These are phyloP conservation scores for Drosophila cognata DNA, from an alignment of 2,888 invertebrate species.

Conservation along the genomic window DNA sequence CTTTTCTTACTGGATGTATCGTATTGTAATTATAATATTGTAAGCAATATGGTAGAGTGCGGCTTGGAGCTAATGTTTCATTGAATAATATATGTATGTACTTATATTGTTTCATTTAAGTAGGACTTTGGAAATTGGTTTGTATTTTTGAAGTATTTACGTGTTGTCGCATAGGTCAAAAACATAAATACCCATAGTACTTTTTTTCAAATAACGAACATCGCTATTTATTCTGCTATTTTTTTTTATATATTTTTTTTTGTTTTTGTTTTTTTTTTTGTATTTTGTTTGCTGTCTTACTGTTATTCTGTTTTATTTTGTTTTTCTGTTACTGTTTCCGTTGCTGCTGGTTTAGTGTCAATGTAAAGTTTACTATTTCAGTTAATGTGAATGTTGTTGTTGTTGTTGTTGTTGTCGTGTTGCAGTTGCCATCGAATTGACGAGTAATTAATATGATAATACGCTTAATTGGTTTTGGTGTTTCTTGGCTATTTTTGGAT, in stretches of 20 bases:
- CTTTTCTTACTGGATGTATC: constrained; percentile 20
- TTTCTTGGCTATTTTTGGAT: constrained; percentile 23
- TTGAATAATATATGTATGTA: constrained; percentile 68
- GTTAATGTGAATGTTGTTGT: constrained; percentile 20
- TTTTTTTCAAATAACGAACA: constrained; percentile 21
- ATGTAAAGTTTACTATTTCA: constrained; percentile 9
- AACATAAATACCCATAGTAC: constrained; percentile 38
- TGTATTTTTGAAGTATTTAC: constrained; percentile 16
- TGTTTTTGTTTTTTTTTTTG: not conserved
- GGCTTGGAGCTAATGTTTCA: constrained; percentile 79
- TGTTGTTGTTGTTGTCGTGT: not conserved
- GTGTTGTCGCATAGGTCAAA: constrained; percentile 13
- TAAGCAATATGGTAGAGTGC: constrained; percentile 73
- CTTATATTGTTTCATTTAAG: constrained; percentile 42
- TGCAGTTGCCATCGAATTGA: constrained; percentile 9
- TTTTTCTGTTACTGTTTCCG: not conserved
- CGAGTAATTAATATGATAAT: constrained; percentile 31
- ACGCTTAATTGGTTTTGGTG: constrained; percentile 32
- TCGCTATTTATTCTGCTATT: constrained; percentile 15
- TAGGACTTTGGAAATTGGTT: constrained; percentile 40
- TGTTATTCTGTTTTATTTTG: constrained; percentile 9
- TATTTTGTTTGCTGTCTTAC: constrained; percentile 2
- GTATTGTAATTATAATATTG: constrained; percentile 54
- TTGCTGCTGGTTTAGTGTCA: not conserved
- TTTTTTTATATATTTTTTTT: not conserved